These are phyloP conservation scores for Tineola bisselliella DNA, from an alignment of 2,888 invertebrate genomes.

Conservation along the genomic window DNA sequence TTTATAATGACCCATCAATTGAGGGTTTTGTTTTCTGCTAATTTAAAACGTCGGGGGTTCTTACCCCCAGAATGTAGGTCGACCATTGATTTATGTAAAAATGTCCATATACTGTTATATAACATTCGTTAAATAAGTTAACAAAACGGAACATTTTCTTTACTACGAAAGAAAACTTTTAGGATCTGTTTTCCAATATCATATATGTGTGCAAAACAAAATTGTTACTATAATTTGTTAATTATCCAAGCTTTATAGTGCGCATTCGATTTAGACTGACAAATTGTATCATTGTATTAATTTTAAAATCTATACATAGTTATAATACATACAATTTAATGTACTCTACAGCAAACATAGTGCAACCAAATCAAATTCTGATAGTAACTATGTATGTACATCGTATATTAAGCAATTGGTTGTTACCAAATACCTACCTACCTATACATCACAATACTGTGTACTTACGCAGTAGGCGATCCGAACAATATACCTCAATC, in stretches of 20 bases:
- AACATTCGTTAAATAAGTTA: no score
- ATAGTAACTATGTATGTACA: background rate
- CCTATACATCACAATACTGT: background rate
- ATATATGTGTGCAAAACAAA: no score
- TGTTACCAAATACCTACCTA: background rate
- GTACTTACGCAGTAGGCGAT: background rate
- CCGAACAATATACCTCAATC: constrained; percentile 10
- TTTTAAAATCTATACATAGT: no score
- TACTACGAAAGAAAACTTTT: no score
- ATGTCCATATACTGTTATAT: no score
- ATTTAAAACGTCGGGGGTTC: background rate
- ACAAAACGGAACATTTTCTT: no score
- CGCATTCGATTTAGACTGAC: no score
- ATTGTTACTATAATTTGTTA: no score
- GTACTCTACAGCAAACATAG: background rate
- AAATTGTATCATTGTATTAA: no score
- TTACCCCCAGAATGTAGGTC: background rate
- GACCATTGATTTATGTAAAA: background rate
- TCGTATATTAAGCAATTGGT: background rate
- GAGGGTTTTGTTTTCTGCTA: background rate
- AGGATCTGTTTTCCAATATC: no score
- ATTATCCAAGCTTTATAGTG: no score
- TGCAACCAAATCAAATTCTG: background rate
- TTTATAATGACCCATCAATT: background rate
- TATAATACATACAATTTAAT: no score